phyloP scores from a whole-genome alignment of 2,888 invertebrate genomes.

The Tipula vernalis region DNA sequence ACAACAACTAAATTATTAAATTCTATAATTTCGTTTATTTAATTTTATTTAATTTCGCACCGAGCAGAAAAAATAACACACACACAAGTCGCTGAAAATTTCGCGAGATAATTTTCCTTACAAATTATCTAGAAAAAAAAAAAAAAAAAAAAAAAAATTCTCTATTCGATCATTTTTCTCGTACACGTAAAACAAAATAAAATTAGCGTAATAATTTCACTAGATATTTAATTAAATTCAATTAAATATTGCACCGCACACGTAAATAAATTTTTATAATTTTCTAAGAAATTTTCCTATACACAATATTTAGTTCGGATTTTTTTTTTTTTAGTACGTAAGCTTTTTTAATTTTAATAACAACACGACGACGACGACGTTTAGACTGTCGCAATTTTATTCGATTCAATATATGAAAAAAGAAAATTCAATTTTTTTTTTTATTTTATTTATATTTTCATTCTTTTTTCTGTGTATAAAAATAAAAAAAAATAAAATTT shows the following conservation, averaged over 20 bases:
- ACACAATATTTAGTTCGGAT: background rate
- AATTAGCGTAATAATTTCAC: background rate
- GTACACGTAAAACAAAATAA: background rate
- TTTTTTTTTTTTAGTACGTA: background rate
- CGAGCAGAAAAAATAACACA: background rate
- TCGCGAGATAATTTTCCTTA: background rate
- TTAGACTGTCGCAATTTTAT: constrained; percentile 12
- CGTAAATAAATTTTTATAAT: background rate
- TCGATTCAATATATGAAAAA: constrained; percentile 7
- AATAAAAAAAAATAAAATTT: background rate
- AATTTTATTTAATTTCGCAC: background rate
- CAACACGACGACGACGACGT: constrained; percentile 11
- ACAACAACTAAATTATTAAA: background rate
- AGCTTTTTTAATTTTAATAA: background rate
- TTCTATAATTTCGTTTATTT: background rate
- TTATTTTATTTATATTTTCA: background rate
- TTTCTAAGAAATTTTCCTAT: background rate
- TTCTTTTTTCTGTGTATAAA: background rate
- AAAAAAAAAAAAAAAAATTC: background rate
- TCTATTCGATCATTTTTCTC: background rate
- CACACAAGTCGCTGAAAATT: background rate
- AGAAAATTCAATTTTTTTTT: background rate
- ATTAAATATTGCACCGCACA: background rate
- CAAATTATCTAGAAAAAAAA: background rate
- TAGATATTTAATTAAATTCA: background rate